phyloP scores from a whole-genome alignment of 1,140 invertebrate species.

The Drosophila bipectinata region DNA sequence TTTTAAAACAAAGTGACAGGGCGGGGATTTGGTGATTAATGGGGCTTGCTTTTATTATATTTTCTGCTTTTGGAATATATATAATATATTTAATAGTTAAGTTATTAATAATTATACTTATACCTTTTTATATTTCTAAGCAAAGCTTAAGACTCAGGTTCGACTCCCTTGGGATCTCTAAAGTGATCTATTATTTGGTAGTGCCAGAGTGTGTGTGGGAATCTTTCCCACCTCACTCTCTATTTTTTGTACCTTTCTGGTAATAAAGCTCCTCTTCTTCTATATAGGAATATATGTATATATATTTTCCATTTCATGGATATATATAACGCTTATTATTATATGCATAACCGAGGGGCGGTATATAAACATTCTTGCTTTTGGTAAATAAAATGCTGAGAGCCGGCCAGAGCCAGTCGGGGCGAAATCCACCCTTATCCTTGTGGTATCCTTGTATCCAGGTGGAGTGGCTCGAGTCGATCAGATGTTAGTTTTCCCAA shows the following conservation, averaged over 20 bases:
- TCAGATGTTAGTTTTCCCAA: constrained; percentile 84
- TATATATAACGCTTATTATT: constrained; percentile 33
- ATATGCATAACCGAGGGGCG: constrained; percentile 51
- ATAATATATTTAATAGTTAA: no score
- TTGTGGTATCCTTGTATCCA: constrained; percentile 7
- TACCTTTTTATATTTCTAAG: no score
- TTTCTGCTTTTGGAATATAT: not conserved
- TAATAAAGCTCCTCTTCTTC: not conserved
- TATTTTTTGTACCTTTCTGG: not conserved
- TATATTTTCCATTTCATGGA: not conserved
- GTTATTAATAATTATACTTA: no score
- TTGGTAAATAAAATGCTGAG: constrained; percentile 20
- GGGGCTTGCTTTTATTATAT: not conserved
- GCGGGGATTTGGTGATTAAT: constrained; percentile 7
- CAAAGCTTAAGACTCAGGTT: no score
- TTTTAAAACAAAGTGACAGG: constrained; percentile 35
- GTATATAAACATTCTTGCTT: constrained; percentile 63
- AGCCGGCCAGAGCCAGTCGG: constrained; percentile 4
- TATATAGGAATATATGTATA: not conserved
- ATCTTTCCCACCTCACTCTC: constrained; percentile 14
- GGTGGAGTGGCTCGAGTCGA: constrained; percentile 45
- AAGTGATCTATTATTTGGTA: constrained; percentile 46
- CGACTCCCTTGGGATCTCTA: not conserved
- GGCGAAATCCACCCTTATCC: constrained; percentile 36
- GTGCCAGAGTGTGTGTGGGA: constrained; percentile 42